Evolutionary conservation across 2,797 vertebrate species (phyloP).

Genomic region (Diceros bicornis): DNA sequence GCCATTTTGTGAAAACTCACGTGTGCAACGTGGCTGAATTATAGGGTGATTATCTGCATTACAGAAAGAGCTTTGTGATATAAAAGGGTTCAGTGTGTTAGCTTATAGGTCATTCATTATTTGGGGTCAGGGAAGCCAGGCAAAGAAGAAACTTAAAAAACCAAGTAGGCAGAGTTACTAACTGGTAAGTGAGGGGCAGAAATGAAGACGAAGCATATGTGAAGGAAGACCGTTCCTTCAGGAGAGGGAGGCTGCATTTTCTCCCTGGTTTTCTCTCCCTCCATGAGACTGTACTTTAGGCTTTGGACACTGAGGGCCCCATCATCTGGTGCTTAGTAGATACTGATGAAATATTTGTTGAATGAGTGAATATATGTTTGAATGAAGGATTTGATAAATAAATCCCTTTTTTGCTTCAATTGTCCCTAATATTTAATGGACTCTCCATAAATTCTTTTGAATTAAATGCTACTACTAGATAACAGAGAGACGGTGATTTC

Average conservation of each 20-base stretch:
- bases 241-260: background rate
- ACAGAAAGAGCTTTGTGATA: slow-evolving; percentile 51
- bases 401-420: background rate
- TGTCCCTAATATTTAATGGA: background rate
- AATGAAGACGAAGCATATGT: background rate
- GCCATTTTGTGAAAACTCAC: background rate
- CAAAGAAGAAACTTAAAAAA: slow-evolving; percentile 12
- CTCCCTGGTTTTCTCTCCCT: background rate
- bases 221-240: background rate
- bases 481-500: background rate
- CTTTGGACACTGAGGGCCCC: background rate
- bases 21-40: slow-evolving; percentile 23
- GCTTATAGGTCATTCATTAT: slow-evolving; percentile 50
- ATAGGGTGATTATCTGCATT: slow-evolving; percentile 57
- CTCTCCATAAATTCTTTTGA: slow-evolving; percentile 43
- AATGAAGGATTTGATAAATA: slow-evolving; percentile 31
- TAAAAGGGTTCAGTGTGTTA: slow-evolving; percentile 8
- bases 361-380: background rate
- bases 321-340: background rate
- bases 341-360: slow-evolving; percentile 24
- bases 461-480: background rate
- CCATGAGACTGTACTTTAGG: background rate
- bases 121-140: slow-evolving; percentile 35
- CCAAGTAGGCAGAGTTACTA: slow-evolving; percentile 8
- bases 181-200: slow-evolving; percentile 54